Conservation (phyloP, 2,888 invertebrate species). For the Rhorus exstirpatorius region DNA sequence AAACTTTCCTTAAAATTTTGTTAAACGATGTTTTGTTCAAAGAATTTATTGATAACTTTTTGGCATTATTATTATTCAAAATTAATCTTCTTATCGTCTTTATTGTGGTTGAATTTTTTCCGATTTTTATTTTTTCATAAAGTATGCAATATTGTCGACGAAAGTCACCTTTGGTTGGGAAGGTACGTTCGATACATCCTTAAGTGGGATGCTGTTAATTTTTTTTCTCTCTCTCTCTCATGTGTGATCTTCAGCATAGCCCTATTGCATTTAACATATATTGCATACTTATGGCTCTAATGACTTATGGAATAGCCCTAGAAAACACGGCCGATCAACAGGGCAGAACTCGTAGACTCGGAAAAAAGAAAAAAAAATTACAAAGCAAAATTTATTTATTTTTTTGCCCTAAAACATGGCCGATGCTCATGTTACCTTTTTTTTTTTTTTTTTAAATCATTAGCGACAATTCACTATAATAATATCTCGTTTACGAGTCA, state of each 20-base stretch:
- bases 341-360: constrained; percentile 50
- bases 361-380: constrained; percentile 3
- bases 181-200: too few relatives aligned
- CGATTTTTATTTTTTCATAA: too few relatives aligned
- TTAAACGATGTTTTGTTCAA: too few relatives aligned
- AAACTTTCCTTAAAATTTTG: too few relatives aligned
- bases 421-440: not conserved
- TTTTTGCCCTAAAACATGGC: constrained; percentile 9
- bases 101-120: too few relatives aligned
- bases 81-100: too few relatives aligned
- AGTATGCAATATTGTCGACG: too few relatives aligned
- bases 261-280: constrained; percentile 82
- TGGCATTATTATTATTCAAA: too few relatives aligned
- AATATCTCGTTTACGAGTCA: constrained; percentile 3
- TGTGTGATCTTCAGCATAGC: constrained; percentile 44
- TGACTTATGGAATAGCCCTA: constrained; percentile 78
- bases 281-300: constrained; percentile 83
- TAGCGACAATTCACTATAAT: not conserved
- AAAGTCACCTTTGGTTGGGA: too few relatives aligned
- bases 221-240: constrained; percentile 21
- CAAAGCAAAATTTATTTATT: not conserved
- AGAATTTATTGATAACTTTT: too few relatives aligned
- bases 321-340: constrained; percentile 56
- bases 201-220: constrained; percentile 34
- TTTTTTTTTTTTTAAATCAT: constrained; percentile 4